A percentile compares a stretch with the other conserved stretches of the same genome.
These are phyloP conservation scores for Panagrolaimus sp. DNA, from an alignment of 1,140 invertebrate genomes.

Conservation along the genomic window DNA sequence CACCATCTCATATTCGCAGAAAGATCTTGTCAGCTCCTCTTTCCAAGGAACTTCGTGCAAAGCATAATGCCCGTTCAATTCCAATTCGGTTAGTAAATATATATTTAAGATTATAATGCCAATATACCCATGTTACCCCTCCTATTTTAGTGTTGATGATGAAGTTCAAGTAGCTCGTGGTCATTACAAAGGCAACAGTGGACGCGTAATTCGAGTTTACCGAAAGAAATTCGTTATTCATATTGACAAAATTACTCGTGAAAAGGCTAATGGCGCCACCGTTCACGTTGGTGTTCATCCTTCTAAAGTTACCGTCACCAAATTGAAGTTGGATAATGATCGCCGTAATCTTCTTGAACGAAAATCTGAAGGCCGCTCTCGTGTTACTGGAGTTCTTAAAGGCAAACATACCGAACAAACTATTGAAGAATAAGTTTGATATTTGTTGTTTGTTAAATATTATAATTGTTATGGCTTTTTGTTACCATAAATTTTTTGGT, in stretches of 20 bases:
- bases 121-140: constrained; percentile 71
- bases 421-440: constrained; percentile 57
- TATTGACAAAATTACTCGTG: constrained; percentile 94
- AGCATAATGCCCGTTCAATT: constrained; percentile 94
- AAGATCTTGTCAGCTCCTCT: constrained; percentile 94
- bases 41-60: constrained; percentile 93
- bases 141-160: constrained; percentile 66
- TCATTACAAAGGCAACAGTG: constrained; percentile 96
- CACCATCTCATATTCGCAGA: constrained; percentile 90
- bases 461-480: constrained; percentile 28
- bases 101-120: constrained; percentile 60
- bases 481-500: constrained; percentile 13
- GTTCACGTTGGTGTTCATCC: constrained; percentile 97
- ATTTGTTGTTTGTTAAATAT: constrained; percentile 62
- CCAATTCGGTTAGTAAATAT: constrained; percentile 93
- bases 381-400: constrained; percentile 88
- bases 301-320: constrained; percentile 94
- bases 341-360: constrained; percentile 90
- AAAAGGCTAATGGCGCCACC: constrained; percentile 95
- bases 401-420: constrained; percentile 97
- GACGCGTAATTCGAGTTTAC: constrained; percentile 91
- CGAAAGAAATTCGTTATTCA: constrained; percentile 97
- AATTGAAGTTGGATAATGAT: constrained; percentile 98
- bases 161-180: constrained; percentile 73
- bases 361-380: constrained; percentile 81